A percentile compares a stretch with the other conserved stretches of the same genome.
Conservation (phyloP, 1,140 invertebrate genomes). For the Aphidius gifuensis region DNA sequence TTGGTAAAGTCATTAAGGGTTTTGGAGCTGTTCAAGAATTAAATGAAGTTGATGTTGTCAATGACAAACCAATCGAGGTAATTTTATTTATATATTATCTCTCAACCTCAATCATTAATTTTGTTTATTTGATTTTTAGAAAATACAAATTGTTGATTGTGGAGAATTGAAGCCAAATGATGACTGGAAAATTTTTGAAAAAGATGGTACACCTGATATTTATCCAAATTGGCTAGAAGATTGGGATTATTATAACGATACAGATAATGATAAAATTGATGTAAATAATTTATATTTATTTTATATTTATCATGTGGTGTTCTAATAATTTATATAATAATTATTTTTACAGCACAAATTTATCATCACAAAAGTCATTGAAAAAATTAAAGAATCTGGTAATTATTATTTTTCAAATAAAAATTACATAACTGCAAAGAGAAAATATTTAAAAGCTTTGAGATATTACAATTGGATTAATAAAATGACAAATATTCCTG, state of each 20-base stretch:
- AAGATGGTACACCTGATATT: conserved; percentile 67
- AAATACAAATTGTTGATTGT: conserved; percentile 67
- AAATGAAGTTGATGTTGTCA: conserved; percentile 57
- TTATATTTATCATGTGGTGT: conserved; percentile 7
- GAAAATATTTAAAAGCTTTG: conserved; percentile 73
- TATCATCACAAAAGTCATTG: conserved; percentile 49
- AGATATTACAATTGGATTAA: conserved; percentile 63
- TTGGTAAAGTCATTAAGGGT: conserved; percentile 77
- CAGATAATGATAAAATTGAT: conserved; percentile 34
- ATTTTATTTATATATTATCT: conserved; percentile 25
- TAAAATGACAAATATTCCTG: conserved; percentile 31
- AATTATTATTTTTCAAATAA: conserved; percentile 66
- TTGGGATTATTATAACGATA: conserved; percentile 53
- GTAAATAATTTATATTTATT: conserved; percentile 35
- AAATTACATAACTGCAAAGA: conserved; percentile 60
- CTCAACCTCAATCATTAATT: conserved; percentile 6
- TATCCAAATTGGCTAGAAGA: conserved; percentile 76
- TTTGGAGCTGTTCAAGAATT: conserved; percentile 67
- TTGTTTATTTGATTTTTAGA: conserved; percentile 44
- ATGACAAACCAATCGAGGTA: conserved; percentile 60
- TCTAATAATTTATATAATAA: conserved; percentile 3
- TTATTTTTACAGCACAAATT: conserved; percentile 41
- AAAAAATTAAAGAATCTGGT: conserved; percentile 68
- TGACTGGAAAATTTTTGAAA: conserved; percentile 66
- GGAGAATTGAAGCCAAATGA: conserved; percentile 65